phyloP scores from a whole-genome alignment of 2,113 vertebrate genomes.

The Enhydra lutris region DNA sequence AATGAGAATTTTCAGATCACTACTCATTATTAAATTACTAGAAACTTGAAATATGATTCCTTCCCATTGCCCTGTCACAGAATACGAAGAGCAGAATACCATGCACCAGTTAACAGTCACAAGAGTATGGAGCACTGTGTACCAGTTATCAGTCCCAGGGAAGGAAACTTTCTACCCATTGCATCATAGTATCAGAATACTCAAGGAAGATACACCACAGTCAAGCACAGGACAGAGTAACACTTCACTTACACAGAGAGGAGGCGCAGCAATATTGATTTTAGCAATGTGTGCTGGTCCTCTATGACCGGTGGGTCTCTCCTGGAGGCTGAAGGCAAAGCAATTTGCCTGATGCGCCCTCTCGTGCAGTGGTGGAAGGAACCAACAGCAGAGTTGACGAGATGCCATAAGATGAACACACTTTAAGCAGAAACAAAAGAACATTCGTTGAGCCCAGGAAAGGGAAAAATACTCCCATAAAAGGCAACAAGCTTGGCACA shows the following conservation, averaged over 20 bases:
- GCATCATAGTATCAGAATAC: background rate
- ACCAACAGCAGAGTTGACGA: background rate
- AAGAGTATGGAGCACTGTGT: background rate
- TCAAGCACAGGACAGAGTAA: background rate
- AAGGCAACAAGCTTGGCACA: background rate
- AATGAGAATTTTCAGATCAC: background rate
- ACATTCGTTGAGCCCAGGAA: background rate
- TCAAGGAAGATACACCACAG: background rate
- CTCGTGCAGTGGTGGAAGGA: background rate
- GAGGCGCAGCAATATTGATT: background rate
- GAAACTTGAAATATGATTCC: background rate
- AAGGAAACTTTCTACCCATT: background rate
- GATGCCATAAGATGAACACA: background rate
- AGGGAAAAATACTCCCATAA: background rate
- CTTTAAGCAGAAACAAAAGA: background rate
- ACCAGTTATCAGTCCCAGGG: background rate
- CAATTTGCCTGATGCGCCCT: background rate
- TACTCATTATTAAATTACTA: background rate
- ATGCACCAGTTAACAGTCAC: background rate
- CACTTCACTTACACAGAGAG: background rate
- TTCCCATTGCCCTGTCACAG: background rate
- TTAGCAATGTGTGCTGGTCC: background rate
- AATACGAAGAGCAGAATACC: background rate
- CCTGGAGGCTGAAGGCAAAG: background rate
- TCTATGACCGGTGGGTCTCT: background rate